Base-by-base conservation (phyloP, 1,140 invertebrate genomes). In the Neelides sp. region DNA sequence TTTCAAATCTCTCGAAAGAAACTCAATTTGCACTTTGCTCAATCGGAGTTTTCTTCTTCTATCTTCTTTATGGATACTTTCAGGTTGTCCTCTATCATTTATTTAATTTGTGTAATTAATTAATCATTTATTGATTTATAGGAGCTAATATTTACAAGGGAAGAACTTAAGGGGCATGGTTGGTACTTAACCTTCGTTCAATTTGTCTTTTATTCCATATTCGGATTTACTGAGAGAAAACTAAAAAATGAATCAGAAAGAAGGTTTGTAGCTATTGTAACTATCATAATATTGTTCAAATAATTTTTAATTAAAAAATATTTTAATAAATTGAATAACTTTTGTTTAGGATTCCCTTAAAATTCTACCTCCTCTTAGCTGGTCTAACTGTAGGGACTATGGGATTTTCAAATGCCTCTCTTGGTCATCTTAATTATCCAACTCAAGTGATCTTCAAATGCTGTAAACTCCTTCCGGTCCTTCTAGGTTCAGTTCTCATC, bases 401-500 rank as follows among this genome's bases (percentile, higher is more conserved):
- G 88, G 89, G 89, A 1, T 77, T 96, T 59, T 95, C 91, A 2
- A 96, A 97, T 70, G 79, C 89, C 10, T 91, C 90, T 4, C 70
- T 96, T n/a, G 89, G 84, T 35, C 94, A 94, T 68, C 70, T 97
- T 0, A 97, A 96, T 68, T 97, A 95, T 69, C 91, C 93, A 17
- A 92, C 87, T 1, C 75, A 84, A 69, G 78, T 92, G n/a, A 90
- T 92, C 59, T 92, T 92, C 64, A 92, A 92, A 69, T 94, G 90
- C 65, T 97, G 93, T 64, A 97, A 97, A 70, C 73, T 97, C 0
- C 91, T 96, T 61, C 93, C 93, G 2, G 91, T 95, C 0, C 75
- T 96, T 59, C 78, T 92, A 54, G 91, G 91, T 37, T 85, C 88
- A 54, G 83, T 94, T 57, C 59, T 95, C 19, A 94, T 96, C 64